Percentiles rank a stretch among this genome's conserved stretches.
Conservation (phyloP, 2,797 vertebrate genomes). For the Coendou prehensilis region DNA sequence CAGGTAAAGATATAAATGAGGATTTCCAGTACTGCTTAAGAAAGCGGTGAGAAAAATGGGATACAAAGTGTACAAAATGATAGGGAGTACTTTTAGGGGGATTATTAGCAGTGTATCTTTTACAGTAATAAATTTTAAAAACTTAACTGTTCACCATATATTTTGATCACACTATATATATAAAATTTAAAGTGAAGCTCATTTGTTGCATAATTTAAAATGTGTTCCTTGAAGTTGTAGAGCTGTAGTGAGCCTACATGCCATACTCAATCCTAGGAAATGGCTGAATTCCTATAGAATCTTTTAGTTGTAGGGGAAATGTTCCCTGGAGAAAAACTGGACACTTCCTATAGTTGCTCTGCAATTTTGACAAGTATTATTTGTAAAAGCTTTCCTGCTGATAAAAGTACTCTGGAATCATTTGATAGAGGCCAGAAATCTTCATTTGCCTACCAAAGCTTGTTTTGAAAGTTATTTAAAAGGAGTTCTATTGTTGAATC, state of each 20-base stretch:
- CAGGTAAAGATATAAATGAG: background rate
- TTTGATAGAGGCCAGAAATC: background rate
- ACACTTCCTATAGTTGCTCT: background rate
- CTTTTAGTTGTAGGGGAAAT: background rate
- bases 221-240: background rate
- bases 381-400: background rate
- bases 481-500: background rate
- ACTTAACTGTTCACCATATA: background rate
- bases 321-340: background rate
- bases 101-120: background rate
- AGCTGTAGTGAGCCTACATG: background rate
- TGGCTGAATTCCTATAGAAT: background rate
- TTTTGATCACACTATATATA: background rate
- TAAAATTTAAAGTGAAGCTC: background rate
- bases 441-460: background rate
- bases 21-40: background rate
- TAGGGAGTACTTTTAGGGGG: background rate
- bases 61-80: background rate
- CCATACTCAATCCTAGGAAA: background rate
- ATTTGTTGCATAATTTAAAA: conserved; percentile 39
- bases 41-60: background rate
- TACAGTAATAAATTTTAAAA: background rate
- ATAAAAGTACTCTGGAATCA: background rate
- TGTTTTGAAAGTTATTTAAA: background rate
- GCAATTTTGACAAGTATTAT: background rate